Conservation (phyloP, 2,797 vertebrate species). For the Cottoperca gobio region DNA sequence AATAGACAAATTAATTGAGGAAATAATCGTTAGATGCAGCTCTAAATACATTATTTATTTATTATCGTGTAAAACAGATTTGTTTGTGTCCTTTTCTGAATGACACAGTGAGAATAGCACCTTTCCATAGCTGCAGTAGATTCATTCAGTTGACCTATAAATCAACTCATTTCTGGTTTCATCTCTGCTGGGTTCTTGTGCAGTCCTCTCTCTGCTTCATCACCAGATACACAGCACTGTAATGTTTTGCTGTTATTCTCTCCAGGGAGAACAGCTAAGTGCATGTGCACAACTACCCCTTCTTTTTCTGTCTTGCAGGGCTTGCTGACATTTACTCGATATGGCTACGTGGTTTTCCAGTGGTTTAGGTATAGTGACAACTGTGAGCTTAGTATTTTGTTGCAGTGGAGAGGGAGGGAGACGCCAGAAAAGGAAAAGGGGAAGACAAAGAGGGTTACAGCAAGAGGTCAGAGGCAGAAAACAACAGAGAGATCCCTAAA, state of each 20-base stretch:
- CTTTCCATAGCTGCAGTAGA: not conserved
- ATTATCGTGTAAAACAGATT: not conserved
- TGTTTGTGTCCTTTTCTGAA: not conserved
- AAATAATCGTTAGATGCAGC: not conserved
- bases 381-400: conserved; percentile 32
- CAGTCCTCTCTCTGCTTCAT: conserved; percentile 36
- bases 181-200: conserved; percentile 8
- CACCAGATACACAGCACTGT: conserved; percentile 41
- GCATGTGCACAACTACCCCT: conserved; percentile 37
- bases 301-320: conserved; percentile 42
- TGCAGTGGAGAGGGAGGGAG: conserved; percentile 3
- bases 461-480: not conserved
- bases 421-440: not conserved
- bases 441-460: conserved; percentile 18
- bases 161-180: conserved; percentile 3
- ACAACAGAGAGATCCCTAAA: not conserved
- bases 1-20: not conserved
- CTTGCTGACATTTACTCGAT: conserved; percentile 69
- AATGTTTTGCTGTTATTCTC: conserved; percentile 42
- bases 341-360: conserved; percentile 43
- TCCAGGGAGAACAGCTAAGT: conserved; percentile 51
- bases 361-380: conserved; percentile 49
- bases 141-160: not conserved
- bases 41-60: not conserved
- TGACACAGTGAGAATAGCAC: not conserved